Evolutionary conservation across 2,888 invertebrate species (phyloP), one percentile per base, ranked within the genome.

Genomic region (Clivina fossor): DNA sequence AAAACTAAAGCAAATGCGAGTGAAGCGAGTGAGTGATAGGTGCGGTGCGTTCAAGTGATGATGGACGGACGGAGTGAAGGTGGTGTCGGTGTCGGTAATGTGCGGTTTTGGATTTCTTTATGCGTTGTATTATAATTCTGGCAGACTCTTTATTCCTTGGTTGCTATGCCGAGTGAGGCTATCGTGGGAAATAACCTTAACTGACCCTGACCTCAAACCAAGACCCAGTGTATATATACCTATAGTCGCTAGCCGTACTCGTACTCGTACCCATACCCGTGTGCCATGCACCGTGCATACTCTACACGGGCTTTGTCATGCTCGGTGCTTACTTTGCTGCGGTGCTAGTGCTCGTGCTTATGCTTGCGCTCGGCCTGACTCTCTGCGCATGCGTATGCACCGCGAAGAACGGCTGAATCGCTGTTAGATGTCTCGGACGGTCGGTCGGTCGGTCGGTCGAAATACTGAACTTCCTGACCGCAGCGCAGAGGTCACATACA

Each of bases 101-200:
- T 24, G 35, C 44, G 44, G 53, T 53, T 53, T 44, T 35, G 53
- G 43, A 53, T 44, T 44, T 62, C 61, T 66, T 63, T 65, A 61
- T 63, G 63, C 63, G 62, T 64, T 60, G 66, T 63, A 67, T 68
- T 70, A 69, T 70, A 69, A 70, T 71, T 70, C 69, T 67, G 69
- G 46, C 19, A 46, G 46, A 18, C 32, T 43, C 43, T 55, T 55
- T 70, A 68, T 68, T 66, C 63, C 68, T 68, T 68, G 66, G 72
- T 71, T 72, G 72, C 72, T 68, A 72, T 70, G 71, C 68, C 66
- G 70, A 69, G 69, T 71, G 69, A 67, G 71, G 71, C 70, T 72
- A 73, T 73, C 74, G 74, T 74, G 74, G 71, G 74, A 74, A 74
- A 73, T 74, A 73, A 74, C 74, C 74, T 74, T 73, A 72, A 64